Evolutionary conservation across 2,113 vertebrate genomes (phyloP), one percentile per base, ranked within the genome.

Genomic region (Sus scrofa): DNA sequence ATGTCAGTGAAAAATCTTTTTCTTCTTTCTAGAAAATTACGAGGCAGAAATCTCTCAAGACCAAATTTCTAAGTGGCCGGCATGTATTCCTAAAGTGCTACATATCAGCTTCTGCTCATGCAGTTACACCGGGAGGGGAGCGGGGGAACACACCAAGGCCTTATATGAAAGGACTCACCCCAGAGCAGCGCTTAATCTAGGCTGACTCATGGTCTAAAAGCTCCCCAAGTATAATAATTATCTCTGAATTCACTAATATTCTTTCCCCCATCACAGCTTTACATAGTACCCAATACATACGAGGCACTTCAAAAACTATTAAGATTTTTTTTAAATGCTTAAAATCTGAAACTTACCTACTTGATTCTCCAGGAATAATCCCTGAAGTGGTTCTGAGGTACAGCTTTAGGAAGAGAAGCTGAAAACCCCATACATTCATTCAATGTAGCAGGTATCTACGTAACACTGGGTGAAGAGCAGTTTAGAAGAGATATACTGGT

Each of bases 51-150:
- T 94, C 39, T 91, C 71, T 93, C 37, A 92, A 63, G n/a, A 82
- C 50, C 30, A 90, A 85, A 96, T 96, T 97, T 96, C 68, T 83
- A 94, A 91, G 62, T 39, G 34, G 62, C 24, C 34, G 71, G 70
- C 89, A 89, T 0, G 1, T 44, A 54, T 73, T 19, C 24, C 81
- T 94, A 77, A 92, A 95, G 56, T 13, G 52, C 34, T 60, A 65
- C 58, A 15, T 44, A 77, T 62, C 71, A 77, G 86, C 77, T 65
- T 88, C 67, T 70, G 15, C 16, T 24, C 27, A 20, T 54, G 54
- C 27, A 70, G 71, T 44, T 83, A 52, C 37, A 95, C 56, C 16
- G 9, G 26, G 71, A 71, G 89, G 27, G 3, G 39, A 16, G 20
- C 58, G 20, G 26, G 24, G 74, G 85, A 15, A 85, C 34, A 94